These are phyloP conservation scores for Microcebus lehilahytsara DNA, from an alignment of 2,113 vertebrate genomes.

Conservation along the genomic window DNA sequence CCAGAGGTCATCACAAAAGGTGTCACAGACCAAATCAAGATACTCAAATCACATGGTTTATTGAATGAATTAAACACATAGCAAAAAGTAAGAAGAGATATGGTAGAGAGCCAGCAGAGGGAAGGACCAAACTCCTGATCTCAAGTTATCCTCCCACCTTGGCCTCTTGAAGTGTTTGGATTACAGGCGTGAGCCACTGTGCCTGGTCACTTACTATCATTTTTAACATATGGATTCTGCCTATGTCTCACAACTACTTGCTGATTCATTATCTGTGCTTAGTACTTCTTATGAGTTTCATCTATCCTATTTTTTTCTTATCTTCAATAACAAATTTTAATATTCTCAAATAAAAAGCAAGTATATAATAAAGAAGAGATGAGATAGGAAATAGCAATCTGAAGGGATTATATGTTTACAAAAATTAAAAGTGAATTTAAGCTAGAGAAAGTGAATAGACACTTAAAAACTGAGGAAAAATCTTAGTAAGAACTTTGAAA, in stretches of 20 bases:
- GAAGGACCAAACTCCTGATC: neutral
- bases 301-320: neutral
- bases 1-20: neutral
- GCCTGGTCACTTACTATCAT: no score
- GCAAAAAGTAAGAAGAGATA: neutral
- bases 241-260: neutral
- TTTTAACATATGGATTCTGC: neutral
- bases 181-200: no score
- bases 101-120: neutral
- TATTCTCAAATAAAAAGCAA: conserved; percentile 34
- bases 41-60: neutral
- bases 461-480: neutral
- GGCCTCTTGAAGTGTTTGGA: no score
- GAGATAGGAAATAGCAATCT: neutral
- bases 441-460: neutral
- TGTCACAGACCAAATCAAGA: neutral
- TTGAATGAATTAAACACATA: neutral
- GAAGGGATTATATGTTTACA: conserved; percentile 1
- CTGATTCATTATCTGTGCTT: conserved; percentile 3
- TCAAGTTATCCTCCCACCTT: no score
- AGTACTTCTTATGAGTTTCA: neutral
- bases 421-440: conserved; percentile 25
- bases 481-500: conserved; percentile 52
- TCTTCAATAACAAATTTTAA: neutral
- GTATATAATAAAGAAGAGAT: conserved; percentile 2